phyloP scores from a whole-genome alignment of 2,113 vertebrate genomes.

The Tupaia tana region DNA sequence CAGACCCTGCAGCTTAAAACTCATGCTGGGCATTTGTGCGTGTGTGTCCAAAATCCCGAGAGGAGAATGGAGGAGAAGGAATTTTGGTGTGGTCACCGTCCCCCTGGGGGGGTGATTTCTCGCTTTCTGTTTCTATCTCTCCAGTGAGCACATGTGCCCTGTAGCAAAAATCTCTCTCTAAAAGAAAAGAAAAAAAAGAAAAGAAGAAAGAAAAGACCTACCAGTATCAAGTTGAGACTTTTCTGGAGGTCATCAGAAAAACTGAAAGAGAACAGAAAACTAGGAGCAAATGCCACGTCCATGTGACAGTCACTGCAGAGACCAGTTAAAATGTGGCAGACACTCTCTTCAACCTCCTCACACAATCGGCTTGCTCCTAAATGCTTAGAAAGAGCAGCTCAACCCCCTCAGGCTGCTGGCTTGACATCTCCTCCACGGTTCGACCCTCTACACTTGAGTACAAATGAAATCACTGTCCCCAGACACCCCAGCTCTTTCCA shows the following conservation, averaged over 20 bases:
- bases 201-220: neutral
- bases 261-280: neutral
- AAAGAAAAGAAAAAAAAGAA: too few relatives aligned
- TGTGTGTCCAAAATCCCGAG: too few relatives aligned
- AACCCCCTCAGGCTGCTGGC: neutral
- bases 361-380: neutral
- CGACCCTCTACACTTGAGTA: neutral
- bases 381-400: neutral
- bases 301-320: neutral
- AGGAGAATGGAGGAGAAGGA: too few relatives aligned
- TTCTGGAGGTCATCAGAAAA: neutral
- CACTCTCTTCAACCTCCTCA: slow-evolving; percentile 9
- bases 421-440: neutral
- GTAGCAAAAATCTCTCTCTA: too few relatives aligned
- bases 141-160: too few relatives aligned
- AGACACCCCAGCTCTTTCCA: neutral
- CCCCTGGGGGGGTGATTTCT: too few relatives aligned
- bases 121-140: too few relatives aligned
- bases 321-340: neutral
- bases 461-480: neutral
- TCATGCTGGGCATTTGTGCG: too few relatives aligned
- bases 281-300: neutral
- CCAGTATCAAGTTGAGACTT: neutral
- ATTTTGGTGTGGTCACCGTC: too few relatives aligned
- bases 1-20: too few relatives aligned